Base-by-base conservation (phyloP, 1,140 invertebrate species). In the Lucilia cuprina region DNA sequence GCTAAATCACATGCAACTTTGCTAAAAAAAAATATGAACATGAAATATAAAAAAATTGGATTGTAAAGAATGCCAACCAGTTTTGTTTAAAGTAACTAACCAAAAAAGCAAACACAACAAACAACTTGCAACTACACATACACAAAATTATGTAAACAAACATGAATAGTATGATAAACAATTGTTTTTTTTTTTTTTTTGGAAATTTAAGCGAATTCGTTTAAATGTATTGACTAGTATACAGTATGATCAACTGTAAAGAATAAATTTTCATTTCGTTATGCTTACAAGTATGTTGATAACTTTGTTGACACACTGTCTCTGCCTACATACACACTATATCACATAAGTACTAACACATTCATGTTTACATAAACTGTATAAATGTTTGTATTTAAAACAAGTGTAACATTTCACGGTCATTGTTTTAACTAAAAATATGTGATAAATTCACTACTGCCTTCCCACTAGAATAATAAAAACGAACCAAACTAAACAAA, bases 391-490 rank as follows among this genome's bases (percentile, higher is more conserved):
- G 14, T 60, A 17, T 60, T 60, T 60, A 0, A 70, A 70, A 21
- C n/a, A 70, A 70, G 65, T 70, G 65, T 70, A 4, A 70, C 19
- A 70, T 70, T 70, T 70, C 65, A 70, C 65, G 65, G 65, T 70
- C 65, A 70, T 19, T 25, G 65, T 12, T 70, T 70, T 7, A 55
- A 55, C 50, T 55, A 41, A 41, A 41, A 41, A 41, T 41, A 10
- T 41, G 41, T 41, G 41, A 5, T 41, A 41, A 41, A 30, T 30
- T 3, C 55, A 17, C 55, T 13, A 13, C 8, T 41, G 3, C 35
- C 14, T 60, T 60, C 55, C 55, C 55, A 7, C 4, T 30, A 30
- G 25, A n/a, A n/a, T n/a, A n/a, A 30, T 30, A 30, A 30, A 30
- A 30, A 30, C 25, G 25, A 30, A 3, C 25, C 25, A 30, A 30